Conservation (phyloP, 2,888 invertebrate species). For the Seira musarum region DNA sequence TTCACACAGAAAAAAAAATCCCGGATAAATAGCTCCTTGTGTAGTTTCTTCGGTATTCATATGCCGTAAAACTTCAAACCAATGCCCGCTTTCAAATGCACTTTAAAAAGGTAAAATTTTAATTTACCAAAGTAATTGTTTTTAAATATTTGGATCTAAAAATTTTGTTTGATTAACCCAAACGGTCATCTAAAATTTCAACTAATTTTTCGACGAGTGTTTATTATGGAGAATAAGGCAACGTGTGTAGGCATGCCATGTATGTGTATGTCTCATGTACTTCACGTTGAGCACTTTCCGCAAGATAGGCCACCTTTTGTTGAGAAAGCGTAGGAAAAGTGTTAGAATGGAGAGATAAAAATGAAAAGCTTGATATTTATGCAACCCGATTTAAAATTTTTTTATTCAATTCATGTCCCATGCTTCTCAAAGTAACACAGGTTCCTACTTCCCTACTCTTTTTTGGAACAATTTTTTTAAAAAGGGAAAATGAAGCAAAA, state of each 20-base stretch:
- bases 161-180: no score
- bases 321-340: not conserved
- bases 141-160: no score
- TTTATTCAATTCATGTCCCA: constrained; percentile 52
- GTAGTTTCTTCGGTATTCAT: constrained; percentile 24
- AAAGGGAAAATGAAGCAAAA: no score
- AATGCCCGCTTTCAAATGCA: not conserved
- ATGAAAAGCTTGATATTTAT: constrained; percentile 42
- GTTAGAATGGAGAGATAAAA: constrained; percentile 31
- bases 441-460: constrained; percentile 46
- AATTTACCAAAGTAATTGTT: no score
- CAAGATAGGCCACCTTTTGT: not conserved
- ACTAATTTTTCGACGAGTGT: no score
- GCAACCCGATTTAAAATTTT: constrained; percentile 24
- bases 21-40: constrained; percentile 1
- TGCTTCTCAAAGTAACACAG: constrained; percentile 34
- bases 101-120: not conserved
- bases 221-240: no score
- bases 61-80: no score
- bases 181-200: no score
- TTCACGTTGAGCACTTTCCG: not conserved
- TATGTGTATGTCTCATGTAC: not conserved
- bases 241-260: no score
- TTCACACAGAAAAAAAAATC: constrained; percentile 23
- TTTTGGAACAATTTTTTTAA: constrained; percentile 1